Conservation (phyloP, 2,797 vertebrate genomes). For the Sebastes glaucus region DNA sequence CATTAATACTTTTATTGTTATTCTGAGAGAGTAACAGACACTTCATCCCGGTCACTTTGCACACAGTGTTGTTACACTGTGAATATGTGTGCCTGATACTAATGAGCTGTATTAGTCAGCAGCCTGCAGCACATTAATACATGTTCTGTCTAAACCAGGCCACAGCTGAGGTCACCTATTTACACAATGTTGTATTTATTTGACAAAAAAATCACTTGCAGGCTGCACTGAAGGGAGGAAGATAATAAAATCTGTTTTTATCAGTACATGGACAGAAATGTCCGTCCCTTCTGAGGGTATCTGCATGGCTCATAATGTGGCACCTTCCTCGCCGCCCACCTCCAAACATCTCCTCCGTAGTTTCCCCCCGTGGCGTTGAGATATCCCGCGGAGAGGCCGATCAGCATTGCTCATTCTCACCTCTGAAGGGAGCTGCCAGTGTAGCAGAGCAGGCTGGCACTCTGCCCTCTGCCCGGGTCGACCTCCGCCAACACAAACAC, state of each 20-base stretch:
- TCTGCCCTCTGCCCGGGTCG: constrained; percentile 46
- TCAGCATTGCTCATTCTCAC: constrained; percentile 73
- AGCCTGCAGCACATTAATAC: constrained; percentile 38
- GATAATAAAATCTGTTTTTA: neutral
- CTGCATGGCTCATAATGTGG: constrained; percentile 45
- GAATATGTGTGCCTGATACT: constrained; percentile 21
- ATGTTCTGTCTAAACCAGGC: constrained; percentile 13
- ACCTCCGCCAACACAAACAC: constrained; percentile 59
- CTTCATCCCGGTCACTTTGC: neutral
- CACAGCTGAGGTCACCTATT: constrained; percentile 23
- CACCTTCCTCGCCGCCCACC: constrained; percentile 64
- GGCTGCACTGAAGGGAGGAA: neutral
- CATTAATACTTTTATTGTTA: neutral
- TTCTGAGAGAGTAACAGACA: constrained; percentile 5
- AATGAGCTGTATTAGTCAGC: constrained; percentile 45
- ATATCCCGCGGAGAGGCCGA: constrained; percentile 51
- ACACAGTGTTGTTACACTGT: constrained; percentile 12
- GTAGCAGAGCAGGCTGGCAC: constrained; percentile 42
- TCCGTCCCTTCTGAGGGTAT: constrained; percentile 27
- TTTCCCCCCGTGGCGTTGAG: constrained; percentile 32
- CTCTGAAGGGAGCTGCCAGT: constrained; percentile 69
- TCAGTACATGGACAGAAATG: constrained; percentile 10
- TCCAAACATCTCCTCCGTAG: constrained; percentile 49
- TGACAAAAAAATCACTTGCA: neutral
- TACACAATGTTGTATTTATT: constrained; percentile 1